Percentiles rank a stretch among this genome's conserved stretches.
Evolutionary conservation across 2,113 vertebrate species (phyloP).

Genomic region (Centropus unirufus): DNA sequence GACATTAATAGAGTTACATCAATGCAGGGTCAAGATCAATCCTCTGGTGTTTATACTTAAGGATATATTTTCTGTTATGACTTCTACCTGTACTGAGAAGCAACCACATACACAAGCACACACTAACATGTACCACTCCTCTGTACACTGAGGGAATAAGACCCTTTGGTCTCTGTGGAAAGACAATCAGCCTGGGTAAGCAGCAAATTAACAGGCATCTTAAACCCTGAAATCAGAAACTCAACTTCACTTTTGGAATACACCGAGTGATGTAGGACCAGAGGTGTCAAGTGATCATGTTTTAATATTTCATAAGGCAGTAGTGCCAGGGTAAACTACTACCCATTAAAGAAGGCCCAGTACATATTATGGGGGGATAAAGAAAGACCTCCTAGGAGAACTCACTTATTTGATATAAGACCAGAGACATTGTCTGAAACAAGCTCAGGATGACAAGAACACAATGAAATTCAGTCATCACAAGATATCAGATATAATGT

Average conservation of each 20-base stretch:
- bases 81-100: neutral
- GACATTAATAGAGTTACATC: neutral
- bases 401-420: neutral
- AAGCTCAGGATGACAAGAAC: neutral
- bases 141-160: neutral
- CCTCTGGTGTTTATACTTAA: neutral
- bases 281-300: neutral
- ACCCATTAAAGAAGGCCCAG: neutral
- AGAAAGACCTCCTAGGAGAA: neutral
- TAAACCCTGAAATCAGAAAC: neutral
- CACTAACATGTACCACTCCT: neutral
- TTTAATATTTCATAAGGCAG: neutral
- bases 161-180: neutral
- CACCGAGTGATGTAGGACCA: fast-evolving
- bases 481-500: neutral
- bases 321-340: neutral
- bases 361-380: neutral
- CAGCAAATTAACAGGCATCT: neutral
- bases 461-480: neutral
- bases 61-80: neutral
- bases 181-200: neutral
- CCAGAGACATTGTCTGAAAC: neutral
- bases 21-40: neutral
- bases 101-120: neutral
- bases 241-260: neutral